phyloP scores from a whole-genome alignment of 2,797 vertebrate genomes.

The Phrynocephalus guinanensis region DNA sequence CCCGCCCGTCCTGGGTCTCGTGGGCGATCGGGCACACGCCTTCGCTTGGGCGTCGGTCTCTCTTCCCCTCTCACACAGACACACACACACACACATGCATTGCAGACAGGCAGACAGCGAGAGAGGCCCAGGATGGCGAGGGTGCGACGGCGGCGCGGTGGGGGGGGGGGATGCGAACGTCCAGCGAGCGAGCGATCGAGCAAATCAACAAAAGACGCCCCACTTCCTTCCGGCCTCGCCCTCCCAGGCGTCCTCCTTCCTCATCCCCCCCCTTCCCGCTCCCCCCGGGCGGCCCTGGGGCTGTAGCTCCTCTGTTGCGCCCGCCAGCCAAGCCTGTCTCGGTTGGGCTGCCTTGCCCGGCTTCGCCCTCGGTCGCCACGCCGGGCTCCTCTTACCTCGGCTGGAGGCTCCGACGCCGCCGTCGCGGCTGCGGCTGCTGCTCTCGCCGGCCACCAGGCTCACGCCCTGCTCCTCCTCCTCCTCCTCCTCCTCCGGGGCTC shows the following conservation, averaged over 20 bases:
- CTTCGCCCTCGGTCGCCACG: too few relatives aligned
- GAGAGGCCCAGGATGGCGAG: too few relatives aligned
- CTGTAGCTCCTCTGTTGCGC: neutral
- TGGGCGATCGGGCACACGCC: neutral
- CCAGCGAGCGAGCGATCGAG: too few relatives aligned
- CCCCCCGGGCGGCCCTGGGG: neutral
- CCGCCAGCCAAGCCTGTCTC: neutral
- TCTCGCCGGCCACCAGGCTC: neutral
- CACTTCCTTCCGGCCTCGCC: neutral
- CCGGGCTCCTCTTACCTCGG: conserved; percentile 20
- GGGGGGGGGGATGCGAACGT: too few relatives aligned
- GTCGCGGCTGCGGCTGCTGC: neutral
- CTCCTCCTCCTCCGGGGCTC: neutral
- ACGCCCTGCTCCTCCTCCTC: conserved; percentile 5
- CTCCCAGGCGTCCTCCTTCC: neutral
- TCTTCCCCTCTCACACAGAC: too few relatives aligned
- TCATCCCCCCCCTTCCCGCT: accelerated
- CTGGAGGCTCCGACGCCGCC: neutral
- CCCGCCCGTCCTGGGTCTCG: neutral
- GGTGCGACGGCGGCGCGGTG: too few relatives aligned
- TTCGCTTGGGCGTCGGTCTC: neutral
- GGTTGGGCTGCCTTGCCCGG: neutral
- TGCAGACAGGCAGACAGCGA: too few relatives aligned
- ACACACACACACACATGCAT: too few relatives aligned
- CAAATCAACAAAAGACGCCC: too few relatives aligned